phyloP scores from a whole-genome alignment of 2,113 vertebrate species.

The Etheostoma spectabile region DNA sequence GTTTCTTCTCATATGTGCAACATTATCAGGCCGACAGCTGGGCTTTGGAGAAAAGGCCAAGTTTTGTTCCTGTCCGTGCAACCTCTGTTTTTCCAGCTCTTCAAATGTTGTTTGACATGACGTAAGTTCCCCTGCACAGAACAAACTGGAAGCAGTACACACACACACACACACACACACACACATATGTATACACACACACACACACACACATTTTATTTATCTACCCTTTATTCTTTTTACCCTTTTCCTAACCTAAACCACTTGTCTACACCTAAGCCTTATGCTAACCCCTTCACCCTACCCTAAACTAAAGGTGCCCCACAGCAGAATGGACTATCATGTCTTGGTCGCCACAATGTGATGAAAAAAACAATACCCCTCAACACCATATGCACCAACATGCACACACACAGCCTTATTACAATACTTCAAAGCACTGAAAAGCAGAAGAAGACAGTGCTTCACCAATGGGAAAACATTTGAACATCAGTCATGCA shows the following conservation, averaged over 20 bases:
- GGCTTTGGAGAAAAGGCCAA: constrained; percentile 71
- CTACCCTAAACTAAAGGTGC: not conserved
- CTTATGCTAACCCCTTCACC: not conserved
- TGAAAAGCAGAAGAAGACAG: constrained; percentile 34
- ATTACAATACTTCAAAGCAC: constrained; percentile 52
- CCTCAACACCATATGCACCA: not conserved
- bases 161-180: not conserved
- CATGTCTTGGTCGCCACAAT: constrained; percentile 9
- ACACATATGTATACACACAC: not conserved
- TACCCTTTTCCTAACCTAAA: not conserved
- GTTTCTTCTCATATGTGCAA: constrained; percentile 67
- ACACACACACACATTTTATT: constrained; percentile 1
- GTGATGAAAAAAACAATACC: constrained; percentile 23
- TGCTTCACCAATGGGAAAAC: constrained; percentile 42
- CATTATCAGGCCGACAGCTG: constrained; percentile 69
- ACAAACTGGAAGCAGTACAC: constrained; percentile 12
- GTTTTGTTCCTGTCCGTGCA: constrained; percentile 48
- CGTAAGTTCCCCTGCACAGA: not conserved
- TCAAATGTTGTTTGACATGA: constrained; percentile 29
- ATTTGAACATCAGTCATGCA: constrained; percentile 49
- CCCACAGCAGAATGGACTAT: not conserved
- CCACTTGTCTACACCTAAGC: not conserved
- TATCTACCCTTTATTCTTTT: not conserved
- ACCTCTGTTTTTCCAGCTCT: constrained; percentile 51
- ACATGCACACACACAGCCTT: constrained; percentile 19